These are phyloP conservation scores for Ochotona curzoniae DNA, from an alignment of 2,113 vertebrate species.

Conservation along the genomic window DNA sequence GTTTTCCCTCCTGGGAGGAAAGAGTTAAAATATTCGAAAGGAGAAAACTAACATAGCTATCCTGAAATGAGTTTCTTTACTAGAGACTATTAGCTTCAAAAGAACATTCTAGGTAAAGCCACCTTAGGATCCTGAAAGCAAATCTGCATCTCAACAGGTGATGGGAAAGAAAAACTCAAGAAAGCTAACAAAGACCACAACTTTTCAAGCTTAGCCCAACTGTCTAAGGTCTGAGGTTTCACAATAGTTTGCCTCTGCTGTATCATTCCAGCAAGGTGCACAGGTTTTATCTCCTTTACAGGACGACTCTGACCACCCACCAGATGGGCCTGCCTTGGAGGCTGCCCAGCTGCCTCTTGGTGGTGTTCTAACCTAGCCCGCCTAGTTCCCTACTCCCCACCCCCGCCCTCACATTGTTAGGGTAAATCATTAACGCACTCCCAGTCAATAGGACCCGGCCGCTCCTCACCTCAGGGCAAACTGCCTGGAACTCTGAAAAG, in stretches of 20 bases:
- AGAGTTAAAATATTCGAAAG: neutral
- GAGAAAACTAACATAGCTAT: slow-evolving; percentile 4
- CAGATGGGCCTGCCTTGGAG: neutral
- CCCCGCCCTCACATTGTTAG: neutral
- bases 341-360: neutral
- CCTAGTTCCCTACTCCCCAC: neutral
- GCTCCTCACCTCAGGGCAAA: neutral
- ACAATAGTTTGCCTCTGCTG: neutral
- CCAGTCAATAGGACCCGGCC: neutral
- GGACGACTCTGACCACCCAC: neutral
- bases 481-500: neutral
- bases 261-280: neutral
- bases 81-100: slow-evolving; percentile 28
- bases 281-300: neutral
- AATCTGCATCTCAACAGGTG: neutral
- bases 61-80: slow-evolving; percentile 11
- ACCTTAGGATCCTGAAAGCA: neutral
- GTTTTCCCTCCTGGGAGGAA: neutral
- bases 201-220: neutral
- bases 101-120: slow-evolving; percentile 7
- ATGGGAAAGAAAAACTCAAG: slow-evolving; percentile 12
- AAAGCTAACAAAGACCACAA: neutral
- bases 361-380: neutral
- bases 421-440: neutral
- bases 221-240: neutral